Evolutionary conservation across 2,113 vertebrate species (phyloP).

Genomic region (Thunnus maccoyii): DNA sequence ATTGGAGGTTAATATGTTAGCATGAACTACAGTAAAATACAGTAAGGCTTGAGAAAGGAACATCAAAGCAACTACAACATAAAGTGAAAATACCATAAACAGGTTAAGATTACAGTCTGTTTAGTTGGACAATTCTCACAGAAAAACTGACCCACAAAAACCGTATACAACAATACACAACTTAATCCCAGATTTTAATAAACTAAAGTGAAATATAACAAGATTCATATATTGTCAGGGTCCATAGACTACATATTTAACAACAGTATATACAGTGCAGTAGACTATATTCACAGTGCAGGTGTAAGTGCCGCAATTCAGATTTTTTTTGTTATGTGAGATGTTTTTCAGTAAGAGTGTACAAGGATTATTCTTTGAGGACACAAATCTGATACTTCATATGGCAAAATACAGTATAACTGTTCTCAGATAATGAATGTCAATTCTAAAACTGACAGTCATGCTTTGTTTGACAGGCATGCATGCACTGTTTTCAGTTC

Average conservation of each 20-base stretch:
- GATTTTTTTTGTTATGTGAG: no score
- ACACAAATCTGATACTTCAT: no score
- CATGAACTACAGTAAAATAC: background rate
- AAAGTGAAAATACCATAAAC: background rate
- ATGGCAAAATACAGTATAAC: no score
- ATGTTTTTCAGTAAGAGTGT: no score
- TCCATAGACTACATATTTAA: constrained; percentile 21
- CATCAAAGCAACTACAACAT: background rate
- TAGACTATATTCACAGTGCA: constrained; percentile 45
- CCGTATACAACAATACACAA: background rate
- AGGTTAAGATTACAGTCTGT: background rate
- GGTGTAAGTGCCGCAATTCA: background rate
- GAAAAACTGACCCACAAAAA: constrained; percentile 7
- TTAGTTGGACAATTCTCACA: background rate
- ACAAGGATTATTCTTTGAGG: no score
- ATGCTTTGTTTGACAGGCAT: no score
- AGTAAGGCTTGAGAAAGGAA: no score
- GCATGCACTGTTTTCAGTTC: no score
- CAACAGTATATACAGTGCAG: background rate
- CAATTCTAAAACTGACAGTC: no score
- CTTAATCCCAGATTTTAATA: background rate
- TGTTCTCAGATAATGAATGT: no score
- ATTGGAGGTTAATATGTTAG: constrained; percentile 16
- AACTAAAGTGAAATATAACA: background rate
- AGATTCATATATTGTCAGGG: background rate